These are phyloP conservation scores for Choristoneura rosaceana DNA, from an alignment of 2,888 invertebrate species.

Conservation along the genomic window DNA sequence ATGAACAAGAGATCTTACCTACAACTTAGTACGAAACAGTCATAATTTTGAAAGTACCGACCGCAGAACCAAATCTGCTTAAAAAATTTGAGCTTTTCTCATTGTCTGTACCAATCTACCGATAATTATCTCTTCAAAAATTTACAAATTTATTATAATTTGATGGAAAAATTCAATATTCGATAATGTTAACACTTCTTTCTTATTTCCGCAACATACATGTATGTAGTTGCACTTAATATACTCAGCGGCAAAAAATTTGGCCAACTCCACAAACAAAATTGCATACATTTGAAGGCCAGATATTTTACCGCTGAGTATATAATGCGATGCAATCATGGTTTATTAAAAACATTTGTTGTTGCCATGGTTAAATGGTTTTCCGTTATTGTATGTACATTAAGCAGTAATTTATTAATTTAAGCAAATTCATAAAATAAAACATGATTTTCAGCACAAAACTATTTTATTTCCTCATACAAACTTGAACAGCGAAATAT, in stretches of 20 bases:
- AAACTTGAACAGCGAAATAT: slow-evolving; percentile 28
- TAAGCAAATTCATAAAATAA: slow-evolving; percentile 27
- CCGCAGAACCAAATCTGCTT: too few species aligned
- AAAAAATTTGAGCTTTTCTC: background rate
- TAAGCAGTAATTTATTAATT: background rate
- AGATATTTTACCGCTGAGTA: too few species aligned
- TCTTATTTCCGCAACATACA: background rate
- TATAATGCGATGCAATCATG: background rate
- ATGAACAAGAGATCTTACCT: too few species aligned
- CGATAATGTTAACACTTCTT: too few species aligned
- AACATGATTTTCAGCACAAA: slow-evolving; percentile 34
- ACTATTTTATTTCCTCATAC: slow-evolving; percentile 32
- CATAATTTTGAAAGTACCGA: too few species aligned
- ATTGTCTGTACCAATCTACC: background rate
- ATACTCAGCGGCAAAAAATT: too few species aligned
- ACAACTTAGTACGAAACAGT: too few species aligned
- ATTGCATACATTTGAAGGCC: too few species aligned
- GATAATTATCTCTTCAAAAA: too few species aligned
- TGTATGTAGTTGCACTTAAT: background rate
- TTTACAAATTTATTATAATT: too few species aligned
- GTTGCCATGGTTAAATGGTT: background rate
- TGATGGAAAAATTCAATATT: too few species aligned
- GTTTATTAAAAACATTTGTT: background rate
- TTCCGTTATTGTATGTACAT: background rate
- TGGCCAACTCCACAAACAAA: too few species aligned